Conservation (phyloP, 1,140 invertebrate species). For the Drosophila ananassae region DNA sequence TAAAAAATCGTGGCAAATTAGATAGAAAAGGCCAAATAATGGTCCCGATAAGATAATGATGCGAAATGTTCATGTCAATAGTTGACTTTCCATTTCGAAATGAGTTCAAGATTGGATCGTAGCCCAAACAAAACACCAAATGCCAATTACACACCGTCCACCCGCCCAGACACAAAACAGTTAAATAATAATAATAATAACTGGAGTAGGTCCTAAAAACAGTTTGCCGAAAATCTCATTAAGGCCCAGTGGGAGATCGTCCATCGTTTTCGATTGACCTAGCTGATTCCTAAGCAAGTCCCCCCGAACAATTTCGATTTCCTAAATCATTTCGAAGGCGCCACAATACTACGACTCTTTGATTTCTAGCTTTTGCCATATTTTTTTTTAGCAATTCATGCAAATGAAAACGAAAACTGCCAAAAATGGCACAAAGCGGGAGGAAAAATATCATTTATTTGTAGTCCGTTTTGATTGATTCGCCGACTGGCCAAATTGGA, state of each 20-base stretch:
- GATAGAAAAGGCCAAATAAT: conserved; percentile 50
- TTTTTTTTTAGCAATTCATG: conserved; percentile 70
- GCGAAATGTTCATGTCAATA: conserved; percentile 47
- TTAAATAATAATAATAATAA: conserved; percentile 78
- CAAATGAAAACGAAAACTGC: conserved; percentile 78
- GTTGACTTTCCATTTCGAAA: conserved; percentile 72
- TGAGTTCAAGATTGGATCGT: conserved; percentile 68
- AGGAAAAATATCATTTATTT: conserved; percentile 65
- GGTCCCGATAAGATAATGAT: conserved; percentile 66
- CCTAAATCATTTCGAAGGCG: conserved; percentile 25
- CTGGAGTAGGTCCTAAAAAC: conserved; percentile 69
- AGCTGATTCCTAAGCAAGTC: conserved; percentile 73
- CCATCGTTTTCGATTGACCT: conserved; percentile 19
- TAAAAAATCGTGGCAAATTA: conserved; percentile 66
- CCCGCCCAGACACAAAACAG: conserved; percentile 43
- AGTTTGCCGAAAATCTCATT: conserved; percentile 68
- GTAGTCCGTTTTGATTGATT: conserved; percentile 73
- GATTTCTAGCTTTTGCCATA: conserved; percentile 26
- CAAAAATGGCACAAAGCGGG: conserved; percentile 48
- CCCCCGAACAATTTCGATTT: conserved; percentile 49
- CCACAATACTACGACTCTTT: conserved; percentile 37
- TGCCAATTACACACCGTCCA: conserved; percentile 64
- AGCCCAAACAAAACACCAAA: conserved; percentile 44
- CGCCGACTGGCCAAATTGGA: conserved; percentile 66
- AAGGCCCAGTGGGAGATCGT: conserved; percentile 68